Percentiles rank a stretch among this genome's conserved stretches.
Evolutionary conservation across 53 echinoderm and acorn worm genomes (phyloP).

Genomic region (Paracentrotus lividus): DNA sequence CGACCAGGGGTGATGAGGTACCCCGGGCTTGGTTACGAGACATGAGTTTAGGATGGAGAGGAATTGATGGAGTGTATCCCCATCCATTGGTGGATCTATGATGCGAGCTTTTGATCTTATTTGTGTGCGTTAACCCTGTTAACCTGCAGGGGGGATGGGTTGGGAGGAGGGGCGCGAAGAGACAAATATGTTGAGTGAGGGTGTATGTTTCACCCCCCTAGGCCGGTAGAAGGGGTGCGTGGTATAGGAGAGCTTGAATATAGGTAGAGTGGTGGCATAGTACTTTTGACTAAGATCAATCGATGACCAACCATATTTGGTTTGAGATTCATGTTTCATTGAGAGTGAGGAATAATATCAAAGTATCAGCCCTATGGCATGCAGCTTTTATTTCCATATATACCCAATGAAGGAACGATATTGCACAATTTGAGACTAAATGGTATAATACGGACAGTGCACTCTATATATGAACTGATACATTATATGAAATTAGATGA

Average conservation of each 20-base stretch:
- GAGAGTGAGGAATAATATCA: conserved; percentile 33
- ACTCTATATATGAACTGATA: neutral
- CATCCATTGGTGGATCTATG: neutral
- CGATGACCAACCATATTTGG: conserved; percentile 63
- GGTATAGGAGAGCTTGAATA: neutral
- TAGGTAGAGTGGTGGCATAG: neutral
- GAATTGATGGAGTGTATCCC: conserved; percentile 54
- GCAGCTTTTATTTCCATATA: too few species aligned
- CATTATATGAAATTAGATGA: neutral
- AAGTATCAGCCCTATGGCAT: conserved; percentile 9
- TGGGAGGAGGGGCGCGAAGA: neutral
- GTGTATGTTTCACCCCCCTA: conserved; percentile 54
- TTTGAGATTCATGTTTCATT: conserved; percentile 43
- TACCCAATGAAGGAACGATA: neutral
- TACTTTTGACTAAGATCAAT: conserved; percentile 13
- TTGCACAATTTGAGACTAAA: conserved; percentile 7
- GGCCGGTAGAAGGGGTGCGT: conserved; percentile 23
- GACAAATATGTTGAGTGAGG: conserved; percentile 61
- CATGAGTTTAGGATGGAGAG: conserved; percentile 11
- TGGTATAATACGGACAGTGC: neutral
- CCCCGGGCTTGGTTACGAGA: conserved; percentile 42
- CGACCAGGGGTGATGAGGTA: conserved; percentile 44
- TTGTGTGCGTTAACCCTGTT: conserved; percentile 55
- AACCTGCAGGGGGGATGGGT: neutral
- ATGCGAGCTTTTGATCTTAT: conserved; percentile 41